Evolutionary conservation across 2,797 vertebrate genomes (phyloP).

Genomic region (Corythornis leucogaster): DNA sequence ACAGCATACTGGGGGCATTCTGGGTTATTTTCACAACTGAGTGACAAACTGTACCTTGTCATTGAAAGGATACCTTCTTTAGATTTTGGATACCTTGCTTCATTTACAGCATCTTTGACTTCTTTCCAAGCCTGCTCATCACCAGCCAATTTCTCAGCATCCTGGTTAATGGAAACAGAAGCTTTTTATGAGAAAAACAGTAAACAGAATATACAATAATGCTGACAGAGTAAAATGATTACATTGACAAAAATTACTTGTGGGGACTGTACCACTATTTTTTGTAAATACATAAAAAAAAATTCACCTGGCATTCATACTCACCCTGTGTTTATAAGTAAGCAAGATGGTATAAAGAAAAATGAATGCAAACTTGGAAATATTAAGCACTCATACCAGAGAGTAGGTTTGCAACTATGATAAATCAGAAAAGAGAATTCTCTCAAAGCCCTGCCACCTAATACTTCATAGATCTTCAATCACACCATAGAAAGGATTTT

Average conservation of each 20-base stretch:
- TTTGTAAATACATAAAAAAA: not conserved
- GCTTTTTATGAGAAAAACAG: not conserved
- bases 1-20: not conserved
- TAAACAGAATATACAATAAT: not conserved
- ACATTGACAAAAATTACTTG: not conserved
- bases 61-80: constrained; percentile 87
- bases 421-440: not conserved
- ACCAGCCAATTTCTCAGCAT: constrained; percentile 87
- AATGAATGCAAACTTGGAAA: not conserved
- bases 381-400: not conserved
- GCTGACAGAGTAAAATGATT: not conserved
- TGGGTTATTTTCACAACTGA: not conserved
- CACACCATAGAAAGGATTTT: not conserved
- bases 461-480: not conserved
- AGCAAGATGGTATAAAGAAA: not conserved
- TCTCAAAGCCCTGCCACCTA: not conserved
- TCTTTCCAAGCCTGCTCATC: constrained; percentile 80
- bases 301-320: not conserved
- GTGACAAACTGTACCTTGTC: not conserved
- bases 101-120: constrained; percentile 81
- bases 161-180: constrained; percentile 77
- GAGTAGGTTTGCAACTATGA: not conserved
- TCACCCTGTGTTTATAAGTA: not conserved
- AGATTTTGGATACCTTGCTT: constrained; percentile 82
- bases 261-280: not conserved